Conservation (phyloP, 2,113 vertebrate genomes). For the Mandrillus leucophaeus region DNA sequence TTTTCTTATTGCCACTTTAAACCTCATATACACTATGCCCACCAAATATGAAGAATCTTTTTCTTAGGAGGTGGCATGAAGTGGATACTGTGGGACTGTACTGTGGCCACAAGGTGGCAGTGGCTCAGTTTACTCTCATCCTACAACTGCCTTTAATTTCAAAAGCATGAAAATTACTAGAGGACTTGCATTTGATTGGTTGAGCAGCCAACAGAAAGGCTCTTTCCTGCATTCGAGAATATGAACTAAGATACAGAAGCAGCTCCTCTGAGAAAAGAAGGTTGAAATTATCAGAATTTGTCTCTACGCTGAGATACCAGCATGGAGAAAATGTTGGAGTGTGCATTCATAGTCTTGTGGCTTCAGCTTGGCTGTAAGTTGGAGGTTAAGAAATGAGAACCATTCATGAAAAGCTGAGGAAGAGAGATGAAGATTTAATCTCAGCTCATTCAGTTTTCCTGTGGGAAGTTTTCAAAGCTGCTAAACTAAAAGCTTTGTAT, state of each 20-base stretch:
- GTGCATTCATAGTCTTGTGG: not conserved
- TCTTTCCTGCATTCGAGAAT: not conserved
- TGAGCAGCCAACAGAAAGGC: not conserved
- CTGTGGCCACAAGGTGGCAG: not conserved
- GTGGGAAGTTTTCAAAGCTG: not conserved
- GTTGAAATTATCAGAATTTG: not conserved
- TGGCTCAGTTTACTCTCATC: not conserved
- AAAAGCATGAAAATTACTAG: not conserved
- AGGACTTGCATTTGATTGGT: not conserved
- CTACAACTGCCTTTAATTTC: not conserved
- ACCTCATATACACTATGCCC: not conserved
- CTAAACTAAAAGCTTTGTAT: not conserved
- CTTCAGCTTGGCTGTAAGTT: constrained; percentile 49
- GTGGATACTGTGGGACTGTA: not conserved
- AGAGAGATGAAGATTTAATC: not conserved
- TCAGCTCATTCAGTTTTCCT: not conserved
- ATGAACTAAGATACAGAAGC: not conserved
- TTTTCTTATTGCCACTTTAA: not conserved
- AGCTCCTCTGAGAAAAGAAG: not conserved
- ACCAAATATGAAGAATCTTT: not conserved
- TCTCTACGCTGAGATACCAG: not conserved
- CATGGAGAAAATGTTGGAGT: not conserved
- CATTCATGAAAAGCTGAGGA: not conserved
- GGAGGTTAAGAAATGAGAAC: not conserved
- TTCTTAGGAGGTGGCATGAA: not conserved